phyloP scores from a whole-genome alignment of 2,113 vertebrate species.

The Stomatorhinus ivindoensis region DNA sequence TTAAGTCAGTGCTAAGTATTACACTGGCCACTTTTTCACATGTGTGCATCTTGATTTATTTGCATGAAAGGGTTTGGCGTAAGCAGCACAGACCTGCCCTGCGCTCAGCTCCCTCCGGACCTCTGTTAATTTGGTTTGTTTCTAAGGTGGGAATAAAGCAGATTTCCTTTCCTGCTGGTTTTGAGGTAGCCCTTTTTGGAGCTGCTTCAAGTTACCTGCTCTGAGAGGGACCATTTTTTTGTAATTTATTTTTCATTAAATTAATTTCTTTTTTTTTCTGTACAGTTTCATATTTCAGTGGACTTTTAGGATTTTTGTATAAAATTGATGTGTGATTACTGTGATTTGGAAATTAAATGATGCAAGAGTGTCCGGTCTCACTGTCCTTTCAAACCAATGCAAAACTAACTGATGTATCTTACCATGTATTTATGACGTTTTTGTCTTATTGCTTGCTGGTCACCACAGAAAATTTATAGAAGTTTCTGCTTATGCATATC shows the following conservation, averaged over 20 bases:
- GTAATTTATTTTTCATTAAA: conserved; percentile 11
- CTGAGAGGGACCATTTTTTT: neutral
- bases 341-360: conserved; percentile 14
- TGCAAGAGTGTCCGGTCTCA: neutral
- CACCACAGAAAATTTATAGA: neutral
- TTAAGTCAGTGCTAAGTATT: too few relatives aligned
- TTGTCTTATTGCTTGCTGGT: neutral
- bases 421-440: neutral
- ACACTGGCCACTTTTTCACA: neutral
- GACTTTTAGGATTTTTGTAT: conserved; percentile 9
- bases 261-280: neutral
- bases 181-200: conserved; percentile 1
- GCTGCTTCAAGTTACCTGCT: neutral
- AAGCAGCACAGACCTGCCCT: neutral
- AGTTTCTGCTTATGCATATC: neutral
- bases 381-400: neutral
- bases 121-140: neutral
- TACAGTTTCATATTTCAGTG: conserved; percentile 6
- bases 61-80: neutral
- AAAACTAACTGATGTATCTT: neutral
- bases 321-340: conserved; percentile 15
- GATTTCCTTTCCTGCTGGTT: neutral
- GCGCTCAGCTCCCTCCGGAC: neutral
- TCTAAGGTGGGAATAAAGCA: neutral
- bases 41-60: neutral